Percentiles rank a stretch among this genome's conserved stretches.
These are phyloP conservation scores for Erpornis zantholeuca DNA, from an alignment of 2,113 vertebrate species.

Conservation along the genomic window DNA sequence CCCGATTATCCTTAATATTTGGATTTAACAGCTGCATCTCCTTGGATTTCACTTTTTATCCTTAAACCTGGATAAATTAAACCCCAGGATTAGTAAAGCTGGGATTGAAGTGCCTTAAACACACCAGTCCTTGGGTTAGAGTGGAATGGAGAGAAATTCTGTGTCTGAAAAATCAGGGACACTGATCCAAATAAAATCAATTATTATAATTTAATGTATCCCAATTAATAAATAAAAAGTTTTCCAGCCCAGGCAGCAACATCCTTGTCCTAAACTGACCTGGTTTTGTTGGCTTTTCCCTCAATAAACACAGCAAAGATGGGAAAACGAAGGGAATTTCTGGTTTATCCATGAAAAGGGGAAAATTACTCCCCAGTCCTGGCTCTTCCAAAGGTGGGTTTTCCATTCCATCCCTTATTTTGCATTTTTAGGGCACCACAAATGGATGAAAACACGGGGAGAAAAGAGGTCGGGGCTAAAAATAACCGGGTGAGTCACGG, in stretches of 20 bases:
- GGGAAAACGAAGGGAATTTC: not conserved
- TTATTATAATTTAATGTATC: not conserved
- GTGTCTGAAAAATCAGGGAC: accelerated
- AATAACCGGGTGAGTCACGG: not conserved
- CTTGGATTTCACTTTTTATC: not conserved
- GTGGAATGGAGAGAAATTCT: not conserved
- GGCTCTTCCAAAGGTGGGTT: accelerated
- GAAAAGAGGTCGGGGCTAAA: constrained; percentile 19
- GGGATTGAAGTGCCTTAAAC: not conserved
- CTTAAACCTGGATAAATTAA: not conserved
- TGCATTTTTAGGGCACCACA: not conserved
- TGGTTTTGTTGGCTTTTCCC: not conserved
- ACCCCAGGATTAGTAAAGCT: not conserved
- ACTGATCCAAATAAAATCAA: not conserved
- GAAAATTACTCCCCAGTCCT: accelerated
- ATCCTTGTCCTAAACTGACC: not conserved
- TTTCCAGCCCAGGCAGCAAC: not conserved
- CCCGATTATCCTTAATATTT: not conserved
- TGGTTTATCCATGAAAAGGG: not conserved
- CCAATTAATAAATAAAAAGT: not conserved
- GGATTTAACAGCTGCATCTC: not conserved
- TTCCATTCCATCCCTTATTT: not conserved
- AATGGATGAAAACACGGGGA: not conserved
- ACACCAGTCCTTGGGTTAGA: not conserved
- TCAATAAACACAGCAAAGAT: not conserved